Evolutionary conservation across 2,113 vertebrate genomes (phyloP).

Genomic region (Cheirogaleus medius): DNA sequence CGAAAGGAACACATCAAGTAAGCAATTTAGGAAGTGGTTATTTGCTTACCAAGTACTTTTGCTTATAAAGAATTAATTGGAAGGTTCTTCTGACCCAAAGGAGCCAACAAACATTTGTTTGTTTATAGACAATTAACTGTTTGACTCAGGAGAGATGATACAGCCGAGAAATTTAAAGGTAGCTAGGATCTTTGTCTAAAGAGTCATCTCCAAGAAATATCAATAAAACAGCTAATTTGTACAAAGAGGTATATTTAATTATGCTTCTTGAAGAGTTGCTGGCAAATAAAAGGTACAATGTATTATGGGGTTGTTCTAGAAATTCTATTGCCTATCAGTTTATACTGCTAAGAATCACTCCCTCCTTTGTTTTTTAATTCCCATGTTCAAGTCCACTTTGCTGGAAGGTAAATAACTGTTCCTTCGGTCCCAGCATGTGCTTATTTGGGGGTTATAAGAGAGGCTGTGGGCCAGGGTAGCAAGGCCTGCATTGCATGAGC

Average conservation of each 20-base stretch:
- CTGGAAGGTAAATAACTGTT: neutral
- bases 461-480: too few relatives aligned
- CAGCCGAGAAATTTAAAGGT: neutral
- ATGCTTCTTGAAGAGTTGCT: neutral
- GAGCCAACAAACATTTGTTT: neutral
- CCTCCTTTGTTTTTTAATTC: neutral
- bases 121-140: conserved; percentile 18
- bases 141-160: neutral
- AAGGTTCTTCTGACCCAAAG: neutral
- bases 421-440: rapidly evolving
- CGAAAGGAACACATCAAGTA: neutral
- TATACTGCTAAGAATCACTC: neutral
- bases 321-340: neutral
- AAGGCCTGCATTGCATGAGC: neutral
- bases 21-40: neutral
- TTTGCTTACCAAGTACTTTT: conserved; percentile 14
- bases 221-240: neutral
- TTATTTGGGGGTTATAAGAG: neutral
- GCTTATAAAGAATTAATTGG: conserved; percentile 43
- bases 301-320: neutral
- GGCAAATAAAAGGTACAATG: neutral
- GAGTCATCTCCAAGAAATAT: neutral
- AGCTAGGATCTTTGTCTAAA: neutral
- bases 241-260: neutral
- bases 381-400: neutral